A percentile compares a stretch with the other conserved stretches of the same genome.
Conservation (phyloP, 2,113 vertebrate genomes). For the Anoura caudifer region DNA sequence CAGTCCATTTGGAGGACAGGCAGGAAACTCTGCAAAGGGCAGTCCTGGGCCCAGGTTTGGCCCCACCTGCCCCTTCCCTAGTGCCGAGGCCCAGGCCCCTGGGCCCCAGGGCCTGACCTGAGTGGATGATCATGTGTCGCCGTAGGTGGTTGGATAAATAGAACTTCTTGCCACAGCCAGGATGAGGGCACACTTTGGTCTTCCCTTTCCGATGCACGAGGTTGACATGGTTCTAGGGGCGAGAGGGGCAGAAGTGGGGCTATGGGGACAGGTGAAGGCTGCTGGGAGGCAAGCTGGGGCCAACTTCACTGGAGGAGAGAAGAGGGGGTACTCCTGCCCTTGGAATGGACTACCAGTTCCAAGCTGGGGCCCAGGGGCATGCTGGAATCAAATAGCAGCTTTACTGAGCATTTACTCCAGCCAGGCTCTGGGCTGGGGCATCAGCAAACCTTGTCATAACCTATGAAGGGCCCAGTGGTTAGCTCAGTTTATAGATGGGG, state of each 20-base stretch:
- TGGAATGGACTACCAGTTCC: not conserved
- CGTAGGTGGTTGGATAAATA: slow-evolving; percentile 93
- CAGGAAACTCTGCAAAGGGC: not conserved
- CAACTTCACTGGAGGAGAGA: not conserved
- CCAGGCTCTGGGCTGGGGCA: not conserved
- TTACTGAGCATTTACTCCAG: not conserved
- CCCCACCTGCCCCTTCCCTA: not conserved
- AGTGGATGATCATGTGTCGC: slow-evolving; percentile 95
- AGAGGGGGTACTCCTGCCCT: not conserved
- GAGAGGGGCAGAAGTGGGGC: not conserved
- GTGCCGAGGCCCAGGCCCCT: not conserved
- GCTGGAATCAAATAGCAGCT: not conserved
- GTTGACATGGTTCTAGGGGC: slow-evolving; percentile 90
- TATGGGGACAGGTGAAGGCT: not conserved
- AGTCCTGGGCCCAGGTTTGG: not conserved
- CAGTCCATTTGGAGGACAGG: not conserved
- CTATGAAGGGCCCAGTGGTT: not conserved
- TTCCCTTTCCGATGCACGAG: slow-evolving; percentile 92
- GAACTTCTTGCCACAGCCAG: slow-evolving; percentile 94
- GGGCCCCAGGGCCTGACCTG: slow-evolving; percentile 77
- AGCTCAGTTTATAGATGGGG: not conserved
- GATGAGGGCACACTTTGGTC: slow-evolving; percentile 93
- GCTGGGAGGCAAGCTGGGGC: not conserved
- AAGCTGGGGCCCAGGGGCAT: not conserved
- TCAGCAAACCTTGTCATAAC: not conserved